Percentiles rank a stretch among this genome's conserved stretches.
These are phyloP conservation scores for Creontiades dilutus DNA, from an alignment of 2,888 invertebrate genomes.

Conservation along the genomic window DNA sequence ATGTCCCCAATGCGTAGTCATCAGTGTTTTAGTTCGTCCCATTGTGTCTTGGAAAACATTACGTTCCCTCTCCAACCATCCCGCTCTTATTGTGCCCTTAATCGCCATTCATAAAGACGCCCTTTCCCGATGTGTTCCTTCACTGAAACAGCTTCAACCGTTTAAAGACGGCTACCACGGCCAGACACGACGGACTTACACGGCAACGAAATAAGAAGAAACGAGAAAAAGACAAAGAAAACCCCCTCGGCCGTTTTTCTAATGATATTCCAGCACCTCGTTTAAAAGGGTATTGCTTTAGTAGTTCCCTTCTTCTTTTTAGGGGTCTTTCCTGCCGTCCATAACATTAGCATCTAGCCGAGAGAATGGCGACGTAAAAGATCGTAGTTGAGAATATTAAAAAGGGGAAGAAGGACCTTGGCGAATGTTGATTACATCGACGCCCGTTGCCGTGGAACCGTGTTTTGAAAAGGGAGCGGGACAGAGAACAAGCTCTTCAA, in stretches of 20 bases:
- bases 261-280: constrained; percentile 47
- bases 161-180: background rate
- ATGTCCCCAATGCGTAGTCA: constrained; percentile 52
- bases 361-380: constrained; percentile 28
- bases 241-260: background rate
- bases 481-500: background rate
- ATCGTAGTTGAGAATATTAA: constrained; percentile 60
- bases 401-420: background rate
- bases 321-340: constrained; percentile 3
- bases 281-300: constrained; percentile 26
- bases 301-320: constrained; percentile 17
- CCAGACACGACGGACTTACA: background rate
- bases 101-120: constrained; percentile 40
- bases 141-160: background rate
- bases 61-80: constrained; percentile 27
- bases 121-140: constrained; percentile 9
- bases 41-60: constrained; percentile 59
- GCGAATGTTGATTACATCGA: constrained; percentile 6
- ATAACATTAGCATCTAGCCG: constrained; percentile 54
- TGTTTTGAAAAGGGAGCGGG: constrained; percentile 1
- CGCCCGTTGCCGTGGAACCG: background rate
- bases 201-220: background rate
- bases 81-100: background rate
- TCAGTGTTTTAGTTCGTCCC: constrained; percentile 51
- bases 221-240: background rate